Evolutionary conservation across 2,113 vertebrate genomes (phyloP), one percentile per base, ranked within the genome.

Genomic region (Edolisoma coerulescens): DNA sequence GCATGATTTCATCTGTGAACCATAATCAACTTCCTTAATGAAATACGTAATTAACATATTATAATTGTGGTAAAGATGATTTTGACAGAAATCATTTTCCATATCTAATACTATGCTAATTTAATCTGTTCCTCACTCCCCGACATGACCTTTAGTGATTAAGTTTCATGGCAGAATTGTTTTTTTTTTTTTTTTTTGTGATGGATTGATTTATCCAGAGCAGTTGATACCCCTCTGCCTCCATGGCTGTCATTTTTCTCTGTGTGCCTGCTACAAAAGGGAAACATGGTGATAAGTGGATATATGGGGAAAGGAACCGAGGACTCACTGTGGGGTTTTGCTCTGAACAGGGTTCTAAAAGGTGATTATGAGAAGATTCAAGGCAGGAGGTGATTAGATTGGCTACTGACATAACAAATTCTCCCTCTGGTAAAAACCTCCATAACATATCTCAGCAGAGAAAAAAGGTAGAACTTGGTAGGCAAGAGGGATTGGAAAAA

Each of bases 41-140:
- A 99, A 99, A 99, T 99, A 99, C 97, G 98, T 99, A 99, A 99
- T 99, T 99, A 99, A 99, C 99, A 99, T 99, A 99, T 99, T 99
- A 99, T 99, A 99, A 99, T 99, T 99, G 99, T 99, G 99, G 99
- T 98, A 98, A 98, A 98, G 99, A 99, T 99, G 99, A 99, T 99
- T 99, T 99, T 99, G 99, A 99, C 99, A 99, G 99, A 99, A 99
- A 99, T 99, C 99, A 99, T 99, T 99, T 99, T 99, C 99, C 99
- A 99, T 99, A 99, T 99, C 99, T 99, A 99, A 99, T 99, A 99
- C 99, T 99, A 99, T 99, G 99, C 99, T 99, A 99, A 99, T 99
- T 99, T 99, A 99, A 99, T 99, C 99, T 99, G 99, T 99, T 99
- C 98, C 99, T 99, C 98, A 98, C 98, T 99, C 99, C 98, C 98